Base-by-base conservation (phyloP, 2,113 vertebrate species). In the Holacanthus passer region DNA sequence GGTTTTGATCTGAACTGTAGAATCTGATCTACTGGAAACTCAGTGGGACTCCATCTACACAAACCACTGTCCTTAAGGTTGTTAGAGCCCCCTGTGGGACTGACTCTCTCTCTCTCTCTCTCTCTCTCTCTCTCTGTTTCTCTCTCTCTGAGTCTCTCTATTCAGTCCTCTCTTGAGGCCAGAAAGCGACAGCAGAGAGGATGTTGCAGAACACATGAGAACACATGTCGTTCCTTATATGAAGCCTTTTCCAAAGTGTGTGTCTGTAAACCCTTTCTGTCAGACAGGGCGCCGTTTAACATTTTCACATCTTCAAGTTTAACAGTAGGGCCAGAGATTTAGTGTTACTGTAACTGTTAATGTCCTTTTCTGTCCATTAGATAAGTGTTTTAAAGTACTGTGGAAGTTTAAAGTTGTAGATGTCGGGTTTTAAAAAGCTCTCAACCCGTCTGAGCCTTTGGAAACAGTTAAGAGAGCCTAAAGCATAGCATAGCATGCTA, bases 21-120 rank as follows among this genome's bases (percentile, higher is more conserved):
- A 83, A 84, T 86, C 75, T 87, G 79, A 89, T 92, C 75, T 67
- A 69, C 72, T 92, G 77, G 84, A 88, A 79, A 71, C 78, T 88
- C 83, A 79, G 73, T 84, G 83, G 83, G 88, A 90, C 85, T 88
- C 62, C 64, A 59, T 88, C 85, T 83, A 80, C 87, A 89, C 78
- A 89, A 91, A 91, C 81, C 78, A 78, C 79, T 88, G 91, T 92
- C 85, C 88, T 91, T 82, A 89, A 91, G 90, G 86, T 91, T 87
- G 79, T 90, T 91, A 55, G 79, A 85, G 77, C 84, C 86, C 91
- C 89, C 91, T 67, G 74, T 90, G 91, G 90, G 89, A 87, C 89
- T 9, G 1, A 4, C 60, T 69, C 74, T 35, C 67, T 53, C 53
- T 22, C 47, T 52, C 50, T 43, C 32, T 32, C 58, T 35, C 37